phyloP scores from a whole-genome alignment of 2,888 invertebrate species.

The Scaptomyza polygonia region DNA sequence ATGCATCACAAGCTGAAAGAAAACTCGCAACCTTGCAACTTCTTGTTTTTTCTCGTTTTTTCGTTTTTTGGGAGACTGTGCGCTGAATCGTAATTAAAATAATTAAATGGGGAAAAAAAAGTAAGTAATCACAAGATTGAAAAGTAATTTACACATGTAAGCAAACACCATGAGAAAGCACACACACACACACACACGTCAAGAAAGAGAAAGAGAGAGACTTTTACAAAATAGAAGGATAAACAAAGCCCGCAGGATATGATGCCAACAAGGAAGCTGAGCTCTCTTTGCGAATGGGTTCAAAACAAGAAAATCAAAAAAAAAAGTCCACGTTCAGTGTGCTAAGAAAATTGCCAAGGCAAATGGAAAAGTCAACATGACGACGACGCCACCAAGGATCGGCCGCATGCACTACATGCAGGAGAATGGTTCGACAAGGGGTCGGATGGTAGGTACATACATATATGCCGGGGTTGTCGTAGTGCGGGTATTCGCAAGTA shows the following conservation, averaged over 20 bases:
- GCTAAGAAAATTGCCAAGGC: slow-evolving; percentile 69
- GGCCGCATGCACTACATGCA: slow-evolving; percentile 36
- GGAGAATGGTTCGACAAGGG: slow-evolving; percentile 6
- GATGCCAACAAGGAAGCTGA: slow-evolving; percentile 34
- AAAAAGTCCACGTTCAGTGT: slow-evolving; percentile 37
- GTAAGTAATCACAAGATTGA: slow-evolving; percentile 76
- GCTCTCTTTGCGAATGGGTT: slow-evolving; percentile 31
- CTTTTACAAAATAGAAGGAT: slow-evolving; percentile 65
- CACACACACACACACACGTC: slow-evolving; percentile 9
- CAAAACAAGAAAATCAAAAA: no score
- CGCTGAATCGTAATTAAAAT: slow-evolving; percentile 80
- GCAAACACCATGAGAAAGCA: slow-evolving; percentile 65
- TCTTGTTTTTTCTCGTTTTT: background rate
- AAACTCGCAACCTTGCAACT: slow-evolving; percentile 9
- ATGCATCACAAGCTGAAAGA: background rate
- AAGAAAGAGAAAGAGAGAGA: background rate
- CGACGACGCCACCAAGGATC: slow-evolving; percentile 43
- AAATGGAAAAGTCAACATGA: slow-evolving; percentile 76
- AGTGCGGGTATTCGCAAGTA: slow-evolving; percentile 49
- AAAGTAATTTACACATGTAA: slow-evolving; percentile 80
- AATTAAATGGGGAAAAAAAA: slow-evolving; percentile 79
- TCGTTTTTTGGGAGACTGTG: slow-evolving; percentile 26
- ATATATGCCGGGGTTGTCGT: no score
- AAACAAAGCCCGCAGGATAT: slow-evolving; percentile 78
- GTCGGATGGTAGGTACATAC: no score